Evolutionary conservation across 2,888 invertebrate species (phyloP).

Genomic region (Athalia rosae): DNA sequence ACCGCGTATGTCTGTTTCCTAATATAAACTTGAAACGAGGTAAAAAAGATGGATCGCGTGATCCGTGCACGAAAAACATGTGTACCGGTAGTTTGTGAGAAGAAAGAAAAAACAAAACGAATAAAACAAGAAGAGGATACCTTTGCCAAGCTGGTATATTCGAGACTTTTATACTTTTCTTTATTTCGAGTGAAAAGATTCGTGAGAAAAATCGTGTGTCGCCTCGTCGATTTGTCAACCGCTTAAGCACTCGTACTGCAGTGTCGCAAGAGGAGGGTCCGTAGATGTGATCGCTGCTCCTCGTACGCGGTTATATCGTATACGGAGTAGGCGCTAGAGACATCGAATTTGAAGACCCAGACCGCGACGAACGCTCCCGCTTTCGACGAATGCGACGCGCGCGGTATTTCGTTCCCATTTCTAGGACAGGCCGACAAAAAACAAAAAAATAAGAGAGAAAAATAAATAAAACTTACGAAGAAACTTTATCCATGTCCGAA

Average conservation of each 20-base stretch:
- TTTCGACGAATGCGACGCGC: no score
- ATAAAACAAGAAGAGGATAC: no score
- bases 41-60: slow-evolving; percentile 18
- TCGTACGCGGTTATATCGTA: background rate
- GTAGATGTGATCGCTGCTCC: slow-evolving; percentile 21
- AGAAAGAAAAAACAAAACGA: no score
- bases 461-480: no score
- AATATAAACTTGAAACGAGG: background rate
- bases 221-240: slow-evolving; percentile 42
- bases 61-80: background rate
- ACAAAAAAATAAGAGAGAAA: no score
- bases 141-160: background rate
- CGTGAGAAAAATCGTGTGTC: slow-evolving; percentile 43
- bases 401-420: no score
- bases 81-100: background rate
- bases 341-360: background rate
- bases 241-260: slow-evolving; percentile 42
- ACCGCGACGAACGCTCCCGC: no score
- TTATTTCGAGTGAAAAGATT: slow-evolving; percentile 32
- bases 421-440: no score
- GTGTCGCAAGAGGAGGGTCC: slow-evolving; percentile 43
- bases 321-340: slow-evolving; percentile 4
- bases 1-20: background rate
- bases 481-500: no score
- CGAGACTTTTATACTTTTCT: background rate